Evolutionary conservation across 2,888 invertebrate species (phyloP), one percentile per base, ranked within the genome.

Genomic region (Drosophila mimica): DNA sequence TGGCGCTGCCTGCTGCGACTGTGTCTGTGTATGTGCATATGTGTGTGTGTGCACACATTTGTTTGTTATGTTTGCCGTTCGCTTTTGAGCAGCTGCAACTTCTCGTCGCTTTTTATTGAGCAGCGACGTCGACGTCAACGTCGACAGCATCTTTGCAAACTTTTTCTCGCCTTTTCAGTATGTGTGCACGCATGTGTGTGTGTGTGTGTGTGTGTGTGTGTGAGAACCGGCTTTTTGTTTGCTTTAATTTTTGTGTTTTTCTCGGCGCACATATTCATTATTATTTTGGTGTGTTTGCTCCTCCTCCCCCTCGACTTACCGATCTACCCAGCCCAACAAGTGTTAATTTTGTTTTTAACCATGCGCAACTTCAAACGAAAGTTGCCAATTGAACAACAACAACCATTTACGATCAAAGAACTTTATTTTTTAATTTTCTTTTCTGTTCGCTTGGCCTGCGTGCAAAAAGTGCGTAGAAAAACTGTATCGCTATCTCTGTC

Each of bases 191-290:
- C 25, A 25, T 25, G 17, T 54, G 13, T 43, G 31, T 56, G 34
- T 59, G 20, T 31, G 34, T 52, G 33, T 40, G 54, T 56, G 52
- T 52, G 60, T 63, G 57, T 78, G 15, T 75, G 60, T 66, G 58
- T 61, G 81, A 71, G 90, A 85, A 89, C 84, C 90, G 84, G 84
- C 90, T 85, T 85, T 90, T 89, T 90, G 88, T 87, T 85, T 85
- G 90, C 89, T 78, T 86, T 89, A 69, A 83, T 77, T 80, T 46
- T 71, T 58, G 68, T 71, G 53, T 82, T 83, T 46, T 71, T 74
- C 70, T 73, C 75, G 63, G 52, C 74, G 74, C 67, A 79, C 74
- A 74, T 52, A 79, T 70, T 79, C 52, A 74, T 79, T 74, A 79
- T 63, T 57, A 38, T 69, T 70, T 66, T 20, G 52, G 30, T 34